These are phyloP conservation scores for Bucco capensis DNA, from an alignment of 2,113 vertebrate genomes.

Conservation along the genomic window DNA sequence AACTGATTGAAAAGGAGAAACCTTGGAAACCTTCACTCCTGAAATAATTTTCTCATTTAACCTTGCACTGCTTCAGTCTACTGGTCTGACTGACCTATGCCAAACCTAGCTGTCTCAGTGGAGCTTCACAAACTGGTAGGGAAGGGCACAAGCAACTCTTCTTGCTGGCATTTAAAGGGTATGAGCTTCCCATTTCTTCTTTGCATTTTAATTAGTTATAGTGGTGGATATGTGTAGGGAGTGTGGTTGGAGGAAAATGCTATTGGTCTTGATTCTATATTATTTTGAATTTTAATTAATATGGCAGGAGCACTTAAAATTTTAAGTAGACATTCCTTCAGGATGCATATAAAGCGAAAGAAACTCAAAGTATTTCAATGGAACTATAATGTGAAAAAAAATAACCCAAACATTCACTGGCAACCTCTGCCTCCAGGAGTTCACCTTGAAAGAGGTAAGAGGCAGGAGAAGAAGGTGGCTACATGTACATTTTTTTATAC, in stretches of 20 bases:
- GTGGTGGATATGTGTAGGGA: not conserved
- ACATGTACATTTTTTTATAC: not conserved
- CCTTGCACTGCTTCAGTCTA: not conserved
- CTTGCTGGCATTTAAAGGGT: not conserved
- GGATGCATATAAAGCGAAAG: not conserved
- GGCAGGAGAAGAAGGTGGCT: not conserved
- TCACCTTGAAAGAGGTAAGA: not conserved
- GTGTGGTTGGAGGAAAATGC: not conserved
- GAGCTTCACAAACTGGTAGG: not conserved
- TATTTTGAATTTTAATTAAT: not conserved
- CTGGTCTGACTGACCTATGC: not conserved
- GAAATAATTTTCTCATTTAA: not conserved
- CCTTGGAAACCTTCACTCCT: not conserved
- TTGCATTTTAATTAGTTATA: not conserved
- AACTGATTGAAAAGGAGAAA: not conserved
- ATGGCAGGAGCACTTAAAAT: not conserved
- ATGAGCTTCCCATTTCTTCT: not conserved
- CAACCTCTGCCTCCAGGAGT: not conserved
- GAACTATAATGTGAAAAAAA: not conserved
- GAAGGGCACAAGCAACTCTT: not conserved
- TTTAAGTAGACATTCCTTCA: not conserved
- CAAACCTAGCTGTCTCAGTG: not conserved
- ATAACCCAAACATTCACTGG: not conserved
- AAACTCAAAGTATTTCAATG: not conserved
- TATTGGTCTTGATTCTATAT: not conserved